Conservation (phyloP, 2,888 invertebrate species). For the Hyposoter didymator region DNA sequence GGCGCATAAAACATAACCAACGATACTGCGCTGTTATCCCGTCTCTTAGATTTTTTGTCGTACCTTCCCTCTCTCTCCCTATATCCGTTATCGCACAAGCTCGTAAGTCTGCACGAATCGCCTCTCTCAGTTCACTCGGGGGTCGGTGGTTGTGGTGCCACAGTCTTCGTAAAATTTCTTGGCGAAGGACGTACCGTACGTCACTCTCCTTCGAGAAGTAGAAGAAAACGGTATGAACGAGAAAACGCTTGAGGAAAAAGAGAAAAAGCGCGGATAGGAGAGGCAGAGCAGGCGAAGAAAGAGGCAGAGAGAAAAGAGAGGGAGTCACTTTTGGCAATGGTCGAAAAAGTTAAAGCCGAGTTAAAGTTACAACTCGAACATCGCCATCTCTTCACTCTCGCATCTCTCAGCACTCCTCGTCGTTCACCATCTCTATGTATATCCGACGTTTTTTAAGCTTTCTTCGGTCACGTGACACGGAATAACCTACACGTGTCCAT, state of each 20-base stretch:
- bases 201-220: conserved; percentile 65
- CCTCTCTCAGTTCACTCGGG: conserved; percentile 24
- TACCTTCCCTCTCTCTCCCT: not conserved
- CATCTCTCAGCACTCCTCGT: conserved; percentile 22
- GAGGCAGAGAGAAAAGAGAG: conserved; percentile 63
- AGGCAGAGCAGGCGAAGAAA: conserved; percentile 60
- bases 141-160: conserved; percentile 16
- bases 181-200: conserved; percentile 60
- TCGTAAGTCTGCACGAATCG: conserved; percentile 51
- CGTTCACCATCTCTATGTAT: not conserved
- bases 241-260: conserved; percentile 63
- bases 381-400: conserved; percentile 43
- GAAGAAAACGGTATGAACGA: conserved; percentile 60
- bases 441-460: conserved; percentile 5
- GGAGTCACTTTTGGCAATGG: conserved; percentile 66
- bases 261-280: conserved; percentile 28
- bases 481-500: conserved; percentile 33
- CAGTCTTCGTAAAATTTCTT: conserved; percentile 62
- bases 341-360: conserved; percentile 66
- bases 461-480: conserved; percentile 38
- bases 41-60: conserved; percentile 23
- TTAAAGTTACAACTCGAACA: conserved; percentile 61
- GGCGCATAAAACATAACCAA: conserved; percentile 7
- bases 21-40: conserved; percentile 22
- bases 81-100: conserved; percentile 30